Conservation (phyloP, 37 sponge, comb jelly and placozoan genomes). For the Beroe forskalii region DNA sequence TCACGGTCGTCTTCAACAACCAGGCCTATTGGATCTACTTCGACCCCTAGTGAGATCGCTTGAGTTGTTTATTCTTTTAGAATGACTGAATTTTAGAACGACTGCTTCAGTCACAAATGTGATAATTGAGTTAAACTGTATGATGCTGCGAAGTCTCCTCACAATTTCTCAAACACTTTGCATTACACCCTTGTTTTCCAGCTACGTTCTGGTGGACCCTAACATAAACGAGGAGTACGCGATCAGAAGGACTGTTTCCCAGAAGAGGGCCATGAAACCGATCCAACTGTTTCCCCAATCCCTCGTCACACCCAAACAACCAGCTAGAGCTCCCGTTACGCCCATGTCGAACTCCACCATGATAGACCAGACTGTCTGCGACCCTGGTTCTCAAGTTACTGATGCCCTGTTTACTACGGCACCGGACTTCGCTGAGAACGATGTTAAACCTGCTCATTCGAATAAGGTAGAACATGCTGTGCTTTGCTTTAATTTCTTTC, state of each 20-base stretch:
- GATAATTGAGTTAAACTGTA: too few species aligned
- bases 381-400: not conserved
- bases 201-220: conserved; percentile 48
- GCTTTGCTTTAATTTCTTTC: too few species aligned
- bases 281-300: conserved; percentile 2
- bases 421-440: not conserved
- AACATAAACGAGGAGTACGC: conserved; percentile 55
- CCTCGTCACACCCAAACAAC: not conserved
- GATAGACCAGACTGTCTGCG: not conserved
- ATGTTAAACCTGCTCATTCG: not conserved
- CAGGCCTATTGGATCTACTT: conserved; percentile 66
- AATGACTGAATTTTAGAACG: too few species aligned
- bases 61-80: too few species aligned
- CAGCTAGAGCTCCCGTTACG: conserved; percentile 33
- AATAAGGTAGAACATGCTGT: not conserved
- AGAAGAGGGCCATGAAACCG: conserved; percentile 6
- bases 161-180: too few species aligned
- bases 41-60: conserved; percentile 64
- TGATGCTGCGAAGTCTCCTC: too few species aligned
- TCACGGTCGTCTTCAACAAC: conserved; percentile 60
- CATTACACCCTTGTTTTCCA: too few species aligned
- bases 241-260: not conserved
- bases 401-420: conserved; percentile 49
- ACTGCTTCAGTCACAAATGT: too few species aligned
- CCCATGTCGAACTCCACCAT: conserved; percentile 62